These are phyloP conservation scores for Microcebus jonahi DNA, from an alignment of 2,113 vertebrate genomes.

Conservation along the genomic window DNA sequence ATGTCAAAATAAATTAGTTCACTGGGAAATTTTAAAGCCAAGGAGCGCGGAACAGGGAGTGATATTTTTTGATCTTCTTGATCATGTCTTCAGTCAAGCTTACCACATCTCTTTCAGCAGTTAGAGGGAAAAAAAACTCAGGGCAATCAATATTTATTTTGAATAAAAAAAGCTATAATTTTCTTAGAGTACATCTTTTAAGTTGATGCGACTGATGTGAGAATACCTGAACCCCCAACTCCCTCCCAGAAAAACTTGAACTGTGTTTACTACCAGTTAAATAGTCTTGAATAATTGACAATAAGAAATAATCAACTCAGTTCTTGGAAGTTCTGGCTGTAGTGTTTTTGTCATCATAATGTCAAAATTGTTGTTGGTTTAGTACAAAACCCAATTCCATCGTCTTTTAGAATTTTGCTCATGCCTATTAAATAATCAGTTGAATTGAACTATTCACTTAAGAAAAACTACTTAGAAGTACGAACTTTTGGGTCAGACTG, in stretches of 20 bases:
- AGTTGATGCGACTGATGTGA: neutral
- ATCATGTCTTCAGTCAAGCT: slow-evolving; percentile 36
- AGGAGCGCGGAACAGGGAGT: neutral
- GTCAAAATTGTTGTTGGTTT: neutral
- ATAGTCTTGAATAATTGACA: neutral
- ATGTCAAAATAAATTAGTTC: neutral
- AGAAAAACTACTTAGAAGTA: neutral
- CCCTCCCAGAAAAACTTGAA: neutral
- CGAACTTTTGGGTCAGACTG: neutral
- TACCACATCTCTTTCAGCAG: slow-evolving; percentile 53
- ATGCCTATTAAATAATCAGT: slow-evolving; percentile 1
- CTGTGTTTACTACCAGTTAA: neutral
- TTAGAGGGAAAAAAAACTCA: neutral
- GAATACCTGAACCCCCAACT: neutral
- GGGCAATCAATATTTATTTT: slow-evolving; percentile 68
- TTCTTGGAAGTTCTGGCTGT: neutral
- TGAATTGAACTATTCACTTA: neutral
- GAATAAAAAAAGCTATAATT: slow-evolving; percentile 59
- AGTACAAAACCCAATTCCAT: neutral
- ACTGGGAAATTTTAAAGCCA: neutral
- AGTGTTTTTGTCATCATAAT: neutral
- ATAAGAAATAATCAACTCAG: slow-evolving; percentile 15
- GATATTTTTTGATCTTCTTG: neutral
- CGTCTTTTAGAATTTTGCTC: slow-evolving; percentile 4
- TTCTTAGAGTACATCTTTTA: slow-evolving; percentile 59